Evolutionary conservation across 2,113 vertebrate species (phyloP).

Genomic region (Leucopsar rothschildi): DNA sequence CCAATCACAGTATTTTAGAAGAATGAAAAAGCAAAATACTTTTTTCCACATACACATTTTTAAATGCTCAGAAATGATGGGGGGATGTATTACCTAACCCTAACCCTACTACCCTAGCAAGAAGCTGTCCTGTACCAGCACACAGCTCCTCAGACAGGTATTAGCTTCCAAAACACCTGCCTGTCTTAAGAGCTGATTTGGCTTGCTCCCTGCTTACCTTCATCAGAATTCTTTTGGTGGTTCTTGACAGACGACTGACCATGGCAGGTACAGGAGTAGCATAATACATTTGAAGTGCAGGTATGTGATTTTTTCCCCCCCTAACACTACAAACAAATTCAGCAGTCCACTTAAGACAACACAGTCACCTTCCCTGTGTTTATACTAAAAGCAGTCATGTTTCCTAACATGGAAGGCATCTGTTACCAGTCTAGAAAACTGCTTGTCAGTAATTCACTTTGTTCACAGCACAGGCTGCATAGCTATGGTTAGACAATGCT

Average conservation of each 20-base stretch:
- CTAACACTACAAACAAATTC: neutral
- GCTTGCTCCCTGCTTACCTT: neutral
- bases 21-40: neutral
- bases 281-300: neutral
- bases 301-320: neutral
- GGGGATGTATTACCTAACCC: accelerated
- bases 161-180: neutral
- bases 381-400: neutral
- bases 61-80: neutral
- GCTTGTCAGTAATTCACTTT: neutral
- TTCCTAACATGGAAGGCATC: neutral
- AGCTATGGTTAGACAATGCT: neutral
- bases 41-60: neutral
- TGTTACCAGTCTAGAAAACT: neutral
- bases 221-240: neutral
- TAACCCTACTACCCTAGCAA: neutral
- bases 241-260: neutral
- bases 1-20: neutral
- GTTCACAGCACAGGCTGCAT: neutral
- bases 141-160: neutral
- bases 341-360: neutral
- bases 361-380: neutral
- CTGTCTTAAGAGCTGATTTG: neutral
- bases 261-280: neutral
- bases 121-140: neutral